Percentiles rank a stretch among this genome's conserved stretches.
These are phyloP conservation scores for Biston betularia DNA, from an alignment of 2,888 invertebrate genomes.

Conservation along the genomic window DNA sequence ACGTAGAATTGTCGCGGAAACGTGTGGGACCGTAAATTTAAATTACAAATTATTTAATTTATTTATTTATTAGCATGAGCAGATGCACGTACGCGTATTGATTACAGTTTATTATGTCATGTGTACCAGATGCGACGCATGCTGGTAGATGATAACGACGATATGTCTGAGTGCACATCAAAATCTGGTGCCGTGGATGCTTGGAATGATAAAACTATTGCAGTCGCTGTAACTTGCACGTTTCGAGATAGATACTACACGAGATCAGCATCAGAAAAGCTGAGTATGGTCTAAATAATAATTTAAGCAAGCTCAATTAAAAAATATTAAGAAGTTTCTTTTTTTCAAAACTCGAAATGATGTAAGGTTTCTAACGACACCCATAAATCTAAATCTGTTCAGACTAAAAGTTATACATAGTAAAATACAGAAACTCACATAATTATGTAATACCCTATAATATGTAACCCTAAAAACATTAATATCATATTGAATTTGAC, in stretches of 20 bases:
- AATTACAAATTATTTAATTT: slow-evolving; percentile 13
- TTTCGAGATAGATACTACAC: neutral
- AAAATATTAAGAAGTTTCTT: too few species aligned
- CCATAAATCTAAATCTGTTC: too few species aligned
- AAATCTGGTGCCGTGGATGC: neutral
- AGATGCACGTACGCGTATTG: slow-evolving; percentile 19
- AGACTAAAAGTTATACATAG: too few species aligned
- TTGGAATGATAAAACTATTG: neutral
- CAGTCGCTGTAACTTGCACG: neutral
- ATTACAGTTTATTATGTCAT: slow-evolving; percentile 21
- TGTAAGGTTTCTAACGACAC: too few species aligned
- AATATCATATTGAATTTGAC: too few species aligned
- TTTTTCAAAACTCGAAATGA: too few species aligned
- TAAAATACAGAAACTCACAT: too few species aligned
- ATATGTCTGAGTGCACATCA: neutral
- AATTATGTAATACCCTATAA: too few species aligned
- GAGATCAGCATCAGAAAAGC: too few species aligned
- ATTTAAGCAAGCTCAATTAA: too few species aligned
- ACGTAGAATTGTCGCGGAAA: slow-evolving; percentile 9
- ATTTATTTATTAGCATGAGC: slow-evolving; percentile 8
- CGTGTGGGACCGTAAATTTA: slow-evolving; percentile 13
- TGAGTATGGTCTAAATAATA: too few species aligned
- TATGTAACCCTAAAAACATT: too few species aligned
- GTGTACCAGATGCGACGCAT: slow-evolving; percentile 22
- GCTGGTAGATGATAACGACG: slow-evolving; percentile 8